Percentiles rank a stretch among this genome's conserved stretches.
phyloP scores from a whole-genome alignment of 2,888 invertebrate species.

The Aspidiotus rigidus region DNA sequence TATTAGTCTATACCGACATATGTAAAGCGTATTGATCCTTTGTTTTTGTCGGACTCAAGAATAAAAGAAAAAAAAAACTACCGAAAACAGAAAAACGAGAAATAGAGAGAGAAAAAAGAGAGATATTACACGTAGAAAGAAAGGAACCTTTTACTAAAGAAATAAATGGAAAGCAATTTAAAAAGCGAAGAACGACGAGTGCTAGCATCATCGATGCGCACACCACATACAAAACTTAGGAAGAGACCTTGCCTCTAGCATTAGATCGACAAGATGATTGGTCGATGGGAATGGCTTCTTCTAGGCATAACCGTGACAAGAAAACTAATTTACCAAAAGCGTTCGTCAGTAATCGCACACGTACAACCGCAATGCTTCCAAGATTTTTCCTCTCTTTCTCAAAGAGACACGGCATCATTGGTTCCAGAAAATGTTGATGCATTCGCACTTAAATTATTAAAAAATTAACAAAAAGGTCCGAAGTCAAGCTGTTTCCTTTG shows the following conservation, averaged over 20 bases:
- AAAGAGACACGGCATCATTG: no score
- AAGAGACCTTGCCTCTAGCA: slow-evolving; percentile 28
- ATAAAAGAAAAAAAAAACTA: no score
- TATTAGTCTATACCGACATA: slow-evolving; percentile 10
- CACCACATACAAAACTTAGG: no score
- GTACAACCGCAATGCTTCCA: no score
- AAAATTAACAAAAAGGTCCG: no score
- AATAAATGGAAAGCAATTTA: slow-evolving; percentile 33
- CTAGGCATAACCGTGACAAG: background rate
- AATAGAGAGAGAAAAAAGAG: background rate
- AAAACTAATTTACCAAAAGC: background rate
- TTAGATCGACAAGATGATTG: slow-evolving; percentile 28
- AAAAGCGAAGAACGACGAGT: slow-evolving; percentile 8
- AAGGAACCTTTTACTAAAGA: slow-evolving; percentile 20
- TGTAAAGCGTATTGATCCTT: slow-evolving; percentile 24
- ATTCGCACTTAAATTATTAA: no score
- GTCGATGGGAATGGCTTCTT: slow-evolving; percentile 7
- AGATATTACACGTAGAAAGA: background rate
- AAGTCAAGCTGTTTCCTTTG: no score
- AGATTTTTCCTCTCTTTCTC: no score
- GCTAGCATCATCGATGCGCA: no score
- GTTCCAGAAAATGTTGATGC: no score
- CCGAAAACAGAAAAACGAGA: background rate
- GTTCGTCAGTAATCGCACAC: no score
- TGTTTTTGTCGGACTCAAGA: slow-evolving; percentile 14